These are phyloP conservation scores for Vidua macroura DNA, from an alignment of 2,113 vertebrate species.

Conservation along the genomic window DNA sequence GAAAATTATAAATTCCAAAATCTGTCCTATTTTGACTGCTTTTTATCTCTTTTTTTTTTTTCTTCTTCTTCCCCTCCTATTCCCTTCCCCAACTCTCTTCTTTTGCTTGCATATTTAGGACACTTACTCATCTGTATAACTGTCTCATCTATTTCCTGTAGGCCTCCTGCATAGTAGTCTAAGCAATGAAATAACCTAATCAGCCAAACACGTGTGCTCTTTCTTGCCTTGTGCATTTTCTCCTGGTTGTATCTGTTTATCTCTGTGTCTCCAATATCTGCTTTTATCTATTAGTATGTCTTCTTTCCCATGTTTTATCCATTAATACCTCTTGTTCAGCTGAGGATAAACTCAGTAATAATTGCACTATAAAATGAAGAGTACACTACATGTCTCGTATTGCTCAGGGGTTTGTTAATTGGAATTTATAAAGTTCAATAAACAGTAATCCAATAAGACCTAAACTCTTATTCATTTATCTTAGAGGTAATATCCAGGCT, in stretches of 20 bases:
- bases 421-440: conserved; percentile 87
- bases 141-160: background rate
- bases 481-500: conserved; percentile 77
- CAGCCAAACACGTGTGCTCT: background rate
- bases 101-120: conserved; percentile 7
- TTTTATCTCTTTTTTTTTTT: background rate
- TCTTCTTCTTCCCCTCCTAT: fast-evolving
- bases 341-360: conserved; percentile 81
- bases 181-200: conserved; percentile 36
- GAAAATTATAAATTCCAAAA: conserved; percentile 35
- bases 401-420: conserved; percentile 83
- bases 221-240: background rate
- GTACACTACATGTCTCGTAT: conserved; percentile 73
- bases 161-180: background rate
- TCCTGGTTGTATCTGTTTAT: conserved; percentile 61
- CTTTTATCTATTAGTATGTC: conserved; percentile 72
- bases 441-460: conserved; percentile 84
- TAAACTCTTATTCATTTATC: conserved; percentile 83
- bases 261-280: conserved; percentile 62
- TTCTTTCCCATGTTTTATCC: conserved; percentile 69
- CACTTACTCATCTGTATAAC: background rate
- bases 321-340: conserved; percentile 79
- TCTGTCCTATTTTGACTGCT: conserved; percentile 5
- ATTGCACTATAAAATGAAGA: conserved; percentile 78
- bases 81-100: background rate